Conservation (phyloP, 2,113 vertebrate species). For the Sceloporus tristichus region DNA sequence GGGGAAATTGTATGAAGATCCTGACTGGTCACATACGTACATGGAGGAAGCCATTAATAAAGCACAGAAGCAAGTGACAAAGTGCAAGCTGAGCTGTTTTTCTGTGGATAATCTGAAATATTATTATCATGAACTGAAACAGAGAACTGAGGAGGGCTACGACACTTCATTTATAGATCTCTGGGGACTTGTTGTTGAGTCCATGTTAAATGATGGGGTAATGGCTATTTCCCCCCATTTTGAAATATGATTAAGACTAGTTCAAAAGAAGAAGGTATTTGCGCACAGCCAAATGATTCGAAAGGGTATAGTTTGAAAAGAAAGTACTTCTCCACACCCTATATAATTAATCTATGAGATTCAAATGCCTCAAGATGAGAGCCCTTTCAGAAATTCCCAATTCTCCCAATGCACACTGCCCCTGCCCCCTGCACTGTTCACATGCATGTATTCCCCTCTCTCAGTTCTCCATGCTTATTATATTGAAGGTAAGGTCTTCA, state of each 20-base stretch:
- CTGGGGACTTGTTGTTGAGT: conserved; percentile 81
- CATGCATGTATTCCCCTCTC: neutral
- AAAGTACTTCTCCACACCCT: conserved; percentile 1
- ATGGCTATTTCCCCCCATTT: neutral
- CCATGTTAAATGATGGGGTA: conserved; percentile 84
- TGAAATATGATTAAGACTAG: neutral
- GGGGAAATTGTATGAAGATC: conserved; percentile 81
- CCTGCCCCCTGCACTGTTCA: neutral
- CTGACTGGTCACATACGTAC: conserved; percentile 85
- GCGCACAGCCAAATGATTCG: neutral
- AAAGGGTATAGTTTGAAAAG: neutral
- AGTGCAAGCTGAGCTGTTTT: conserved; percentile 77
- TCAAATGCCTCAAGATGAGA: neutral
- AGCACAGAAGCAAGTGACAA: conserved; percentile 80
- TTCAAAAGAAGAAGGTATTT: neutral
- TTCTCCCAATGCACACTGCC: neutral
- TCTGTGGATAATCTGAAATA: conserved; percentile 72
- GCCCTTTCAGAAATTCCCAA: neutral
- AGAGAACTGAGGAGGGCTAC: conserved; percentile 71
- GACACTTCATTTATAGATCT: conserved; percentile 81
- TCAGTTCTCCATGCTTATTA: neutral
- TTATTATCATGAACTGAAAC: conserved; percentile 75
- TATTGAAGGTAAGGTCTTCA: neutral
- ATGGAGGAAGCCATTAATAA: conserved; percentile 71
- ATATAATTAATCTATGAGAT: neutral